Conservation (phyloP, 2,797 vertebrate genomes). For the Pogoniulus pusillus region DNA sequence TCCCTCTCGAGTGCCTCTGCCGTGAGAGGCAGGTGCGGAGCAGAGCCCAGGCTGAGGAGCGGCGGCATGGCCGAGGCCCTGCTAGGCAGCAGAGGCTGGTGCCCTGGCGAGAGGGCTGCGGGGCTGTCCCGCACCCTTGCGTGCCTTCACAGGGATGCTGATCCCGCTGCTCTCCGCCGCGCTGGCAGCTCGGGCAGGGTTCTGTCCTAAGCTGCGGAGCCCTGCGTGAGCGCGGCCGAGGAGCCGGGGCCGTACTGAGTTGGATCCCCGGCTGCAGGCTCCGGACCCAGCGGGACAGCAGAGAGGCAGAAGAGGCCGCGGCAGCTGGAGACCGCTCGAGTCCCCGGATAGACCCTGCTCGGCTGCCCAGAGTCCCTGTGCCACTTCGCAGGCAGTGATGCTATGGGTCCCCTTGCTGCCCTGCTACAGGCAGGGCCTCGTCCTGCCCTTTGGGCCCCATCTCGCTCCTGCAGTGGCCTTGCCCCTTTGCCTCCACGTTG, state of each 20-base stretch:
- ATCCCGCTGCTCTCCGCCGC: constrained; percentile 67
- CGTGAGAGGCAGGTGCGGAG: fast-evolving
- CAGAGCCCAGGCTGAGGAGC: background rate
- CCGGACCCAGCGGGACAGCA: fast-evolving
- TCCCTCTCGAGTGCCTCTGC: fast-evolving
- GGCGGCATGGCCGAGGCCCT: fast-evolving
- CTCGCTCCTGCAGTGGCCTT: fast-evolving
- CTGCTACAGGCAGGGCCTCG: background rate
- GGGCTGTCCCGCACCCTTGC: background rate
- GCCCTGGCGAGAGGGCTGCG: background rate
- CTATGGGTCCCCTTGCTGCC: fast-evolving
- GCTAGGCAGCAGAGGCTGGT: fast-evolving
- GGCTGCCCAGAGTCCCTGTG: background rate
- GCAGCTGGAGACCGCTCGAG: background rate
- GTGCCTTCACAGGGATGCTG: constrained; percentile 70
- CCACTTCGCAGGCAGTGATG: background rate
- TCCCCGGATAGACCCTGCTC: background rate
- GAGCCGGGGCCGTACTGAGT: background rate
- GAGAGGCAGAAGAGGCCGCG: background rate
- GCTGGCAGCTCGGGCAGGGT: constrained; percentile 61
- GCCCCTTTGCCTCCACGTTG: background rate
- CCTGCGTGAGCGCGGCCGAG: fast-evolving
- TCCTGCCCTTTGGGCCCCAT: background rate
- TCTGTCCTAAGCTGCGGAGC: constrained; percentile 63
- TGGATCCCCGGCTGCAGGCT: background rate